Evolutionary conservation across 2,797 vertebrate species (phyloP).

Genomic region (Spatula clypeata): DNA sequence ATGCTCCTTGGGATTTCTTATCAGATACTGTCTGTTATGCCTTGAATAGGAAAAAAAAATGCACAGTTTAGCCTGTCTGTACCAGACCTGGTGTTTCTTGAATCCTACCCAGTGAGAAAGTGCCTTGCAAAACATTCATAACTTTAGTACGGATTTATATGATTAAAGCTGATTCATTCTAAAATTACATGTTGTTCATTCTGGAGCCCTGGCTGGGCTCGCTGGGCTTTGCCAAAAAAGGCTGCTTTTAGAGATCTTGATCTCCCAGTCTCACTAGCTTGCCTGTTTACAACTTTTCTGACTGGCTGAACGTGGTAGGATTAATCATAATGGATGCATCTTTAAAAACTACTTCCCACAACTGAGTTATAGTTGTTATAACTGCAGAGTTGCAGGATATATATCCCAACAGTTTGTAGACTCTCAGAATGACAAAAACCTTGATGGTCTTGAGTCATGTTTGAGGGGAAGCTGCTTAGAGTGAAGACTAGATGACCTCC

Average conservation of each 20-base stretch:
- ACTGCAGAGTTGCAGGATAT: not conserved
- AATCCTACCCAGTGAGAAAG: not conserved
- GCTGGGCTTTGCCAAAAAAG: not conserved
- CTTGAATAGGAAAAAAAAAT: not conserved
- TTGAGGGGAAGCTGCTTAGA: not conserved
- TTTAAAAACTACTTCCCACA: conserved; percentile 1
- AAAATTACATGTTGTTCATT: not conserved
- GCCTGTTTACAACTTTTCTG: not conserved
- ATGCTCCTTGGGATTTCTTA: not conserved
- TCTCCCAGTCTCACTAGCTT: not conserved
- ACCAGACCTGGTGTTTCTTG: not conserved
- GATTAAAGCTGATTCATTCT: not conserved
- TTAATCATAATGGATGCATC: not conserved
- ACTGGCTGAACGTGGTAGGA: not conserved
- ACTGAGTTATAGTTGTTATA: not conserved
- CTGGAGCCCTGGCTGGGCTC: not conserved
- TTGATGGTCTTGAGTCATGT: not conserved
- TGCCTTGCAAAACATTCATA: not conserved
- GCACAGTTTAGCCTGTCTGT: not conserved
- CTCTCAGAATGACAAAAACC: not conserved
- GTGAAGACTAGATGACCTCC: not conserved
- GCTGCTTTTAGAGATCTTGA: not conserved
- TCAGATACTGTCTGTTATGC: not conserved
- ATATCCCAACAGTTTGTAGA: not conserved
- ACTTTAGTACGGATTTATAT: not conserved